phyloP scores from a whole-genome alignment of 2,797 vertebrate genomes.

The Hirundo rustica region DNA sequence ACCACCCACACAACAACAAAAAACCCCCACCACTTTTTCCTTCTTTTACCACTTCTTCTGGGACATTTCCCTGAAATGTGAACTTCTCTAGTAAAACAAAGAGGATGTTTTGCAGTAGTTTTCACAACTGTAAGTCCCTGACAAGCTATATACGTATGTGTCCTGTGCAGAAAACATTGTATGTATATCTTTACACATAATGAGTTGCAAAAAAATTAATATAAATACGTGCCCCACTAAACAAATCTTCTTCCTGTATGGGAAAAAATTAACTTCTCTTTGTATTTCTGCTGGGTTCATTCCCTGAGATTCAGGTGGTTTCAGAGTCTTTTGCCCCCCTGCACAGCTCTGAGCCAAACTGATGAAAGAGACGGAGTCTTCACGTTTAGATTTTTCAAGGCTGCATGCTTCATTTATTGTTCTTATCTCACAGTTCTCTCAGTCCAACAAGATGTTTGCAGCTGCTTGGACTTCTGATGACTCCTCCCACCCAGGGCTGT shows the following conservation, averaged over 20 bases:
- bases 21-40: background rate
- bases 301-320: no score
- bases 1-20: background rate
- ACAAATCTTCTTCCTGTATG: background rate
- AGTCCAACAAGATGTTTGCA: no score
- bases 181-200: background rate
- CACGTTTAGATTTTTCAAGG: no score
- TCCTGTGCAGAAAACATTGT: background rate
- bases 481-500: no score
- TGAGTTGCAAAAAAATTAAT: background rate
- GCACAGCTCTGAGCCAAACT: no score
- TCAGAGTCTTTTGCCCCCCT: no score
- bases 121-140: background rate
- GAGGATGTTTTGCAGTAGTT: constrained; percentile 7
- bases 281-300: no score
- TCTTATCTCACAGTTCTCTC: no score
- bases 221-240: background rate
- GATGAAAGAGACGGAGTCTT: no score
- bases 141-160: background rate
- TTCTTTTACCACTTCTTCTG: background rate
- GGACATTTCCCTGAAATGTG: background rate
- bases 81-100: constrained; percentile 6
- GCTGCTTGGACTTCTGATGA: no score
- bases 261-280: background rate
- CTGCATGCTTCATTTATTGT: no score